These are phyloP conservation scores for Chorisops tibialis DNA, from an alignment of 2,888 invertebrate species.

Conservation along the genomic window DNA sequence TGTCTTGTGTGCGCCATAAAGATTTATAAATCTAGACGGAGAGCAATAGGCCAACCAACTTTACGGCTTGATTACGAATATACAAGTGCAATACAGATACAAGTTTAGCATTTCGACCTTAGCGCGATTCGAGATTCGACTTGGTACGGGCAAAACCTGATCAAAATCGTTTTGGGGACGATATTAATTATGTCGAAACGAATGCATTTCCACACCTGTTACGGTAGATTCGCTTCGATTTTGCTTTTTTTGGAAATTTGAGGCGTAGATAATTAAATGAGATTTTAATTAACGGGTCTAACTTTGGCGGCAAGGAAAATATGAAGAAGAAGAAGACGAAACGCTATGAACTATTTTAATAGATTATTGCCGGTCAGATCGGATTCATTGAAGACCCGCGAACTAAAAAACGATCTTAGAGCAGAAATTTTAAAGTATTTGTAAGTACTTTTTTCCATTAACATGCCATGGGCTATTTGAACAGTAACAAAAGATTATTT, in stretches of 20 bases:
- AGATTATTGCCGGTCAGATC: too few relatives aligned
- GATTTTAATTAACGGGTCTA: conserved; percentile 19
- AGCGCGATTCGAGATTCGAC: background rate
- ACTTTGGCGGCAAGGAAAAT: background rate
- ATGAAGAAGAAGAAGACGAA: too few relatives aligned
- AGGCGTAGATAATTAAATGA: conserved; percentile 20
- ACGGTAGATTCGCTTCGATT: conserved; percentile 15
- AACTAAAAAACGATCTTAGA: too few relatives aligned
- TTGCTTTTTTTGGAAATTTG: conserved; percentile 4
- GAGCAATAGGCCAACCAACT: background rate
- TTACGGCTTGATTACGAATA: background rate
- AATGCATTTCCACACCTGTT: conserved; percentile 25
- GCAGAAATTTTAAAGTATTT: too few relatives aligned
- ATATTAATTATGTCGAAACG: conserved; percentile 21
- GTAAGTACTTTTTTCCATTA: too few relatives aligned
- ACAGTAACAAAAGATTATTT: too few relatives aligned
- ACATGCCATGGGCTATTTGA: too few relatives aligned
- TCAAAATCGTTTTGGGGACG: conserved; percentile 9
- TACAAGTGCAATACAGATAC: too few relatives aligned
- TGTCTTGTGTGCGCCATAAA: background rate
- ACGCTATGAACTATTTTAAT: too few relatives aligned
- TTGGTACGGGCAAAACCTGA: background rate
- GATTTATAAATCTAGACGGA: background rate
- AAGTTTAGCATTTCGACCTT: too few relatives aligned
- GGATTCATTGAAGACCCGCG: too few relatives aligned